Conservation (phyloP, 92 coral and sea anemone genomes). For the Meandrina meandrites region DNA sequence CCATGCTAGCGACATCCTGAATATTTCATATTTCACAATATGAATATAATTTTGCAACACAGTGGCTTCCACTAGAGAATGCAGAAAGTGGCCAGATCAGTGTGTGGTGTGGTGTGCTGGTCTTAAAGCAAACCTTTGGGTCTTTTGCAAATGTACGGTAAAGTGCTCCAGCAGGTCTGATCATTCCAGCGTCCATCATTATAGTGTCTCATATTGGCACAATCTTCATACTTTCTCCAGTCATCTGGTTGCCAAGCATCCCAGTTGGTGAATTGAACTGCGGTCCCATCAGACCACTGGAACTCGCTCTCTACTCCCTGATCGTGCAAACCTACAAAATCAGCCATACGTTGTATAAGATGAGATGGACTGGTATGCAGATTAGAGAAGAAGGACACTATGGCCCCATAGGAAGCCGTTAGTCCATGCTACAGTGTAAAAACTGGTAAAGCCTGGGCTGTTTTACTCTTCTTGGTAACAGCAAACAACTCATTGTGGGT, state of each 20-base stretch:
- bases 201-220: constrained; percentile 54
- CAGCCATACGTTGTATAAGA: background rate
- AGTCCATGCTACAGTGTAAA: no score
- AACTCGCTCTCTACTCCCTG: constrained; percentile 75
- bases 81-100: constrained; percentile 91
- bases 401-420: no score
- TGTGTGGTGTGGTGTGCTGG: constrained; percentile 74
- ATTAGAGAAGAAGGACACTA: background rate
- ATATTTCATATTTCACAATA: no score
- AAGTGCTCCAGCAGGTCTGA: constrained; percentile 55
- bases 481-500: no score
- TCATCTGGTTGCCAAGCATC: constrained; percentile 73
- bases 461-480: no score
- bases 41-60: constrained; percentile 4
- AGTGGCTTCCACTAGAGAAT: constrained; percentile 98
- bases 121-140: constrained; percentile 69
- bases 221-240: constrained; percentile 78
- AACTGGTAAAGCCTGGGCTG: no score
- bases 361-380: background rate
- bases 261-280: constrained; percentile 87
- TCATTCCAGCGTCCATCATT: constrained; percentile 91
- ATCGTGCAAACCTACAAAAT: constrained; percentile 77
- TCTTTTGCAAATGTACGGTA: constrained; percentile 84
- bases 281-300: constrained; percentile 77
- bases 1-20: no score